These are phyloP conservation scores for Lymantria dispar DNA, from an alignment of 2,888 invertebrate genomes.

Conservation along the genomic window DNA sequence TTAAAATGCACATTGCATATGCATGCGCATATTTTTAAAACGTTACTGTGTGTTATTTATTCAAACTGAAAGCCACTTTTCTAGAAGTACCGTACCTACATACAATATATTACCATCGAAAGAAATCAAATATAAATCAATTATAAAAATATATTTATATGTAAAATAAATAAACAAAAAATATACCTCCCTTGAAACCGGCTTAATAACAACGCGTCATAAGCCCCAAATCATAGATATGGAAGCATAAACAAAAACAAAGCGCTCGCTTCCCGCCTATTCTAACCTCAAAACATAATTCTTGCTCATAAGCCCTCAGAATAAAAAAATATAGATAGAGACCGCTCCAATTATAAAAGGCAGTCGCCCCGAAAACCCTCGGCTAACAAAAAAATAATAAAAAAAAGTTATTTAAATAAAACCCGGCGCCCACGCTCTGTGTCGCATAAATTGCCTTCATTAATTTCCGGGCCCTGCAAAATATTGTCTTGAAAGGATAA, in stretches of 20 bases:
- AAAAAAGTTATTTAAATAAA: constrained; percentile 79
- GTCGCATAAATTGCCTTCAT: constrained; percentile 82
- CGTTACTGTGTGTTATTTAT: too few species aligned
- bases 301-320: constrained; percentile 57
- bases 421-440: constrained; percentile 65
- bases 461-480: constrained; percentile 80
- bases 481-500: constrained; percentile 83
- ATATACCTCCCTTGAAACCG: constrained; percentile 5
- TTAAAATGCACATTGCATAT: too few species aligned
- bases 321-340: constrained; percentile 51
- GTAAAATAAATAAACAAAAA: constrained; percentile 6
- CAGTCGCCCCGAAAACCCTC: constrained; percentile 62
- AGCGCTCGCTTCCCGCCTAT: constrained; percentile 36
- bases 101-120: background rate
- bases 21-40: too few species aligned
- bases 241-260: constrained; percentile 35
- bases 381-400: constrained; percentile 56
- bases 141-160: constrained; percentile 1
- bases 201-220: constrained; percentile 16
- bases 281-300: constrained; percentile 71
- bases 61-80: too few species aligned
- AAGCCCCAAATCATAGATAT: constrained; percentile 33
- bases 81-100: too few species aligned
- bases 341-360: constrained; percentile 76
- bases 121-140: constrained; percentile 8